A percentile compares a stretch with the other conserved stretches of the same genome.
Conservation (phyloP, 1,140 invertebrate species). For the Lycorma delicatula region DNA sequence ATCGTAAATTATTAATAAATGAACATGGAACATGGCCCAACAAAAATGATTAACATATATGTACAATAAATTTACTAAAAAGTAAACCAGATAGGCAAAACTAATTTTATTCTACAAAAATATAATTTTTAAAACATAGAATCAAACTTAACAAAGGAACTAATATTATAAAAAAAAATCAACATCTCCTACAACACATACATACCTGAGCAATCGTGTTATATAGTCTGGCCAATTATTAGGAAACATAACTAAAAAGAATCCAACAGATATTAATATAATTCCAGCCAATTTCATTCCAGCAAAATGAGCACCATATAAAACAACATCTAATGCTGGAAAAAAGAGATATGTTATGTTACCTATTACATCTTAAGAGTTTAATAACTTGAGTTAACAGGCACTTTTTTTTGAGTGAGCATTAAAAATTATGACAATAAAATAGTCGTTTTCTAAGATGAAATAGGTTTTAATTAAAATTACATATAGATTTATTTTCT, state of each 20-base stretch:
- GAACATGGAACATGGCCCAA: too few relatives aligned
- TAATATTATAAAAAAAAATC: conserved; percentile 4
- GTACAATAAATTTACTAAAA: conserved; percentile 8
- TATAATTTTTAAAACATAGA: neutral
- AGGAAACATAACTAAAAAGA: conserved; percentile 89
- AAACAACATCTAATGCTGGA: conserved; percentile 77
- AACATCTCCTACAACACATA: conserved; percentile 23
- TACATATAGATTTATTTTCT: too few relatives aligned
- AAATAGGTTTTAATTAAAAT: too few relatives aligned
- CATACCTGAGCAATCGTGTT: conserved; percentile 74
- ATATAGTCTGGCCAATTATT: conserved; percentile 94
- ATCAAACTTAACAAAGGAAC: neutral
- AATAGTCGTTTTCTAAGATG: too few relatives aligned
- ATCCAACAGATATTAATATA: conserved; percentile 80
- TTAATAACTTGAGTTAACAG: too few relatives aligned
- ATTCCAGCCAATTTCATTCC: conserved; percentile 92
- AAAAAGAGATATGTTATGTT: too few relatives aligned
- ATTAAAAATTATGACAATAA: too few relatives aligned
- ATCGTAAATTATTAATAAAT: too few relatives aligned
- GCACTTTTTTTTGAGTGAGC: too few relatives aligned
- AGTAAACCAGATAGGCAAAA: conserved; percentile 3
- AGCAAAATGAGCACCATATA: conserved; percentile 76
- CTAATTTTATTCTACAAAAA: conserved; percentile 1
- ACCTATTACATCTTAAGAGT: too few relatives aligned
- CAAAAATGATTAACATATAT: too few relatives aligned